Base-by-base conservation (phyloP, 2,888 invertebrate species). In the Rapana venosa region DNA sequence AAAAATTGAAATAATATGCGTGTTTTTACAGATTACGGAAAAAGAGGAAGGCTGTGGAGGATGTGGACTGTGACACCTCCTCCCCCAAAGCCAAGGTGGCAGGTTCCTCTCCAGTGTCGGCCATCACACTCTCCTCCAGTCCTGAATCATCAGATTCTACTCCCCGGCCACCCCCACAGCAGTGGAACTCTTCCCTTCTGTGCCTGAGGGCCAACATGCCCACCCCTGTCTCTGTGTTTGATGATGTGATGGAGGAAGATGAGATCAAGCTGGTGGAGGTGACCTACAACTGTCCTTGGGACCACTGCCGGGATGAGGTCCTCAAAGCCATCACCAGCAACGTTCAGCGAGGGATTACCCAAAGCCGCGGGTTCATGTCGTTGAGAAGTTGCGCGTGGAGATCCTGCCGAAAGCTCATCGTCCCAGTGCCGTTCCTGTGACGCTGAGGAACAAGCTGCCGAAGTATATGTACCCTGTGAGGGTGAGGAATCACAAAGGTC, bases 231-330 rank as follows among this genome's bases (percentile, higher is more conserved):
- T 89, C 79, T n/a, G n/a, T 81, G 32, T 84, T 90, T 0, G 90
- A 91, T 22, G 89, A 89, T 30, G 92, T 92, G 13, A 91, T 91
- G 47, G 91, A 87, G 79, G 91, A 90, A 11, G 91, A 91, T 36
- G 92, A 91, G 36, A 94, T 95, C 35, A 94, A 94, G 88, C 92
- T 95, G 26, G 91, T 95, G n/a, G 95, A 95, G 91, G 94, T 95
- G 87, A 93, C 93, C 77, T 94, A 95, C 22, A 94, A 95, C 90
- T 95, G 95, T 91, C 92, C 93, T 87, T 95, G 95, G 95, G 94
- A 94, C 32, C 91, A 90, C 13, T 91, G 92, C 56, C 93, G 94
- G 56, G 92, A 93, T 13, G 93, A 94, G 77, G 93, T 95, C 90
- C 91, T 95, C n/a, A 93, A 93, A 8, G 92, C 93, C 70, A 93